phyloP scores from a whole-genome alignment of 2,113 vertebrate species.

The Eonycteris spelaea region DNA sequence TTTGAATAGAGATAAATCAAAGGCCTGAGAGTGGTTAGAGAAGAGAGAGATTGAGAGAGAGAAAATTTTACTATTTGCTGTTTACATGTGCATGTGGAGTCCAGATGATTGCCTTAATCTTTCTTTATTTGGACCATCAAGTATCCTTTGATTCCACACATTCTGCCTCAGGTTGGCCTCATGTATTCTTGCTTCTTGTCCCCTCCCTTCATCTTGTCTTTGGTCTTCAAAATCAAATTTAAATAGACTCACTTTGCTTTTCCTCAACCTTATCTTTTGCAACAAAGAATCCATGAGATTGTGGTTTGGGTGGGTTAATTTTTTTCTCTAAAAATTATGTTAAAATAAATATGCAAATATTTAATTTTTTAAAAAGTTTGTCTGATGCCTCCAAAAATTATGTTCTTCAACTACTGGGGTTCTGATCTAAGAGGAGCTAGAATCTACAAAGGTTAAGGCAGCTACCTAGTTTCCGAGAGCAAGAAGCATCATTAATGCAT shows the following conservation, averaged over 20 bases:
- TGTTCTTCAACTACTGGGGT: background rate
- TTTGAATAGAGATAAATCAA: background rate
- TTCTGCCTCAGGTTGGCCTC: background rate
- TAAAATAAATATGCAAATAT: background rate
- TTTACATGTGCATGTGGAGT: background rate
- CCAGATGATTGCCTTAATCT: background rate
- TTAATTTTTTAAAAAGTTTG: background rate
- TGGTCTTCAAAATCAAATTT: slow-evolving; percentile 11
- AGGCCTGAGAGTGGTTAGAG: background rate
- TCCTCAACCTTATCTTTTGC: background rate
- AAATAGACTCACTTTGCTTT: background rate
- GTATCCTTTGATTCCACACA: background rate
- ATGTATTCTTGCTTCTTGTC: background rate
- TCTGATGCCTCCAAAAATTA: background rate
- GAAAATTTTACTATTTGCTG: background rate
- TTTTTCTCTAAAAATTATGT: slow-evolving; percentile 30
- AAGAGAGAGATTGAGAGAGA: background rate
- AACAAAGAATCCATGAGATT: background rate
- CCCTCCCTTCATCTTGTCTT: background rate
- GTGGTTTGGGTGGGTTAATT: background rate
- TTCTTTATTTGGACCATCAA: background rate
- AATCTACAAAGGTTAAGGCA: background rate
- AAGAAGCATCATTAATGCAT: background rate
- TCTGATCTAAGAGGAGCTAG: background rate
- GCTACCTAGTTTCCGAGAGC: background rate